These are phyloP conservation scores for Leuciscus idus DNA, from an alignment of 2,113 vertebrate genomes.

Conservation along the genomic window DNA sequence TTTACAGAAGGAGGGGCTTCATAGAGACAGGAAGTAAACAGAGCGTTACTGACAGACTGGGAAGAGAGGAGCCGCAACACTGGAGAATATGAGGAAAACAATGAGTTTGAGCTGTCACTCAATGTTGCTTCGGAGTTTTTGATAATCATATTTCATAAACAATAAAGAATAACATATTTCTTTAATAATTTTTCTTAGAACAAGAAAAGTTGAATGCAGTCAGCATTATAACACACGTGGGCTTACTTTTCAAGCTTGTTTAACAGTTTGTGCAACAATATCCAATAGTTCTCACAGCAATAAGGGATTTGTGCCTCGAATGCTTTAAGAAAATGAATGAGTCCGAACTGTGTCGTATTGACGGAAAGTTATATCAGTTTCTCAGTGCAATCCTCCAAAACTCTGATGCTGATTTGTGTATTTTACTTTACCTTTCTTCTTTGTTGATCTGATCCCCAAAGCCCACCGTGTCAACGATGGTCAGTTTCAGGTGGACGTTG, in stretches of 20 bases:
- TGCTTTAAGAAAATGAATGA: neutral
- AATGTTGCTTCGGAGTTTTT: neutral
- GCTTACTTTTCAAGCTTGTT: neutral
- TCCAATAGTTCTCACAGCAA: neutral
- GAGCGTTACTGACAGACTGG: no score
- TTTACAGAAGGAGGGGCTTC: no score
- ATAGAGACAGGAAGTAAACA: no score
- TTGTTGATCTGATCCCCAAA: slow-evolving; percentile 99
- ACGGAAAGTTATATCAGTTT: neutral
- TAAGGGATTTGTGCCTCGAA: neutral
- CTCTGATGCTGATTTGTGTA: neutral
- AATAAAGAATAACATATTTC: neutral
- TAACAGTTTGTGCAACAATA: neutral
- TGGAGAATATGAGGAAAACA: no score
- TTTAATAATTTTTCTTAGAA: neutral
- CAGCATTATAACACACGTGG: neutral
- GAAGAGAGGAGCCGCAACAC: no score
- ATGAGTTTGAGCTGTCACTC: neutral
- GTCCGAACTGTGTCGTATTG: neutral
- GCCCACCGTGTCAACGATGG: slow-evolving; percentile 93
- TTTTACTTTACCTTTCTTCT: slow-evolving; percentile 87
- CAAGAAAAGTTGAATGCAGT: neutral
- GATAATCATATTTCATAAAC: neutral
- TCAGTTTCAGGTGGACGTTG: slow-evolving; percentile 94
- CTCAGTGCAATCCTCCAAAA: neutral